Evolutionary conservation across 2,888 invertebrate species (phyloP), one percentile per base, ranked within the genome.

Genomic region (Cephus pygmeus): DNA sequence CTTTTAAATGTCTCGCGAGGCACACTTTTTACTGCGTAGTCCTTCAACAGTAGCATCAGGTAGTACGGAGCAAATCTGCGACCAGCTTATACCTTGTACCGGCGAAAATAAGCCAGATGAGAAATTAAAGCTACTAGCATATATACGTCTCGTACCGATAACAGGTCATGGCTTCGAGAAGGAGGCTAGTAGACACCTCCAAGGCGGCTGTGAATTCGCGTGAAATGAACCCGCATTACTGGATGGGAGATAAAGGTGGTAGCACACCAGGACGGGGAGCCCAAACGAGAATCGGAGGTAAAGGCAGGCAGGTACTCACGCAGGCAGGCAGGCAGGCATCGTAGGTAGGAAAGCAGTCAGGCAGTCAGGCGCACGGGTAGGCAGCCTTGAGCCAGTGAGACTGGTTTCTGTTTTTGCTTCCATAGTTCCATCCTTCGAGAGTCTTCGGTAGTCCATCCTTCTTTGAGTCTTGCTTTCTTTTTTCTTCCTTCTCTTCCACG

Each of bases 351-450:
- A 80, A 79, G 76, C 79, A 30, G 36, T 30, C 74, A 74, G 34
- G 74, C 34, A 35, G 12, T 12, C 56, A 56, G 79, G 78, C 73
- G 79, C 79, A 74, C 74, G 79, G 78, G 77, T 79, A 77, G 86
- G 86, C 91, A 91, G 90, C 91, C 91, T 91, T 91, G 91, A 91
- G 90, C 89, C 90, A 89, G 87, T 89, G 90, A 90, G 91, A 91
- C 91, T 90, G 91, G 91, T 88, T 89, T 89, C 88, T 88, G 87
- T 90, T 85, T 91, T 91, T 91, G 89, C 91, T 89, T 89, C 89
- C 88, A 90, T 88, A 88, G 88, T 88, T 88, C 86, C 88, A 89
- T 90, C 90, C 90, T 90, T 87, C 89, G 87, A 88, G 88, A 85
- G 83, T 86, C 87, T 85, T 85, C 88, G 85, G 85, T 85, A 85